These are phyloP conservation scores for Fistularia commersonii DNA, from an alignment of 2,797 vertebrate genomes.

Conservation along the genomic window DNA sequence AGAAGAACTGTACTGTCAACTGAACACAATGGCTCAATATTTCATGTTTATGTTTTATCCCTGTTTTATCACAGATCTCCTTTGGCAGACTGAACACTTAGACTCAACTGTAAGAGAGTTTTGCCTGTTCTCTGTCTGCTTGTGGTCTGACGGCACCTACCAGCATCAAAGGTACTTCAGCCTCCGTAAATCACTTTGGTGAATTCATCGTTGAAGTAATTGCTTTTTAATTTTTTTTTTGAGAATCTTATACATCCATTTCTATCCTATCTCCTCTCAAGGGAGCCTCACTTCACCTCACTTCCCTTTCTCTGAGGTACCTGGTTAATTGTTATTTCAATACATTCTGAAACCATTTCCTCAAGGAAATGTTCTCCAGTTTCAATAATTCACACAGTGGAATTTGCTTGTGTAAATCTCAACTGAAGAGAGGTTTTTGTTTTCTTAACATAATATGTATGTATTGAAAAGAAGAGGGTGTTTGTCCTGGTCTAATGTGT, in stretches of 20 bases:
- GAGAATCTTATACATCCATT: constrained; percentile 38
- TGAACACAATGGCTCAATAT: constrained; percentile 12
- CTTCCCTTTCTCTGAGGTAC: constrained; percentile 25
- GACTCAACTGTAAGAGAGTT: constrained; percentile 44
- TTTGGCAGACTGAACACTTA: constrained; percentile 48
- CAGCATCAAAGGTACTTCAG: constrained; percentile 70
- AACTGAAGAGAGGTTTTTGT: constrained; percentile 18
- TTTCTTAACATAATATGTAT: constrained; percentile 12
- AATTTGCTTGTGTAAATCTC: constrained; percentile 38
- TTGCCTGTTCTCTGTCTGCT: constrained; percentile 45
- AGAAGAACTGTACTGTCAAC: constrained; percentile 17
- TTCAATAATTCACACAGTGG: constrained; percentile 48
- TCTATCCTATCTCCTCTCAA: constrained; percentile 38
- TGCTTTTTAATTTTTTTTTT: constrained; percentile 43
- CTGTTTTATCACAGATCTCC: constrained; percentile 47
- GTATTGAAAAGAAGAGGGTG: constrained; percentile 5
- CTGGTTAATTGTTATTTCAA: constrained; percentile 42
- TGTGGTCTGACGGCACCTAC: constrained; percentile 51
- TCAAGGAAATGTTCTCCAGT: constrained; percentile 33
- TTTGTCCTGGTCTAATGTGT: constrained; percentile 8
- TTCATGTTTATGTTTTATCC: constrained; percentile 28
- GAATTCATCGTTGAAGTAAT: constrained; percentile 57
- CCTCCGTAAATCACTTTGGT: constrained; percentile 59
- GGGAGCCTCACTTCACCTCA: constrained; percentile 27
- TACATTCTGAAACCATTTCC: constrained; percentile 31